Evolutionary conservation across 2,113 vertebrate species (phyloP), one percentile per base, ranked within the genome.

Genomic region (Coryphaenoides rupestris): DNA sequence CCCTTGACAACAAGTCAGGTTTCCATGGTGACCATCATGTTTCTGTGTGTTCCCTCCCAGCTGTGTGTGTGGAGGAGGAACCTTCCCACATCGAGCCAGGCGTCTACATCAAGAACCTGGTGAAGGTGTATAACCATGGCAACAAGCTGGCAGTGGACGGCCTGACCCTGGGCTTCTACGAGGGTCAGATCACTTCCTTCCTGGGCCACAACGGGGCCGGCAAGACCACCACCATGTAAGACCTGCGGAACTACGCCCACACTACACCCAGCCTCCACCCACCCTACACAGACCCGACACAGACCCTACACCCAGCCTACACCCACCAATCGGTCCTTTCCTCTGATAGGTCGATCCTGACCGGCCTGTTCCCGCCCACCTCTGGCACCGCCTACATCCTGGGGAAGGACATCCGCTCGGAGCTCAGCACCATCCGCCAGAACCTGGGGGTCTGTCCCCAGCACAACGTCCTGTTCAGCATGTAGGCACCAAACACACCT

Each of bases 161-260:
- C 50, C 89, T 99, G 59, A 92, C 92, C 0, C 85, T 99, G 60
- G 95, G 94, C 72, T 99, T 99, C 85, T 98, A 98, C 0, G 95
- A 98, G 75, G 96, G 94, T 24, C 97, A 99, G 76, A 99, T 99
- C 75, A 98, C 96, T 2, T 99, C 97, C 16, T 99, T 99, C 79
- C 85, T 99, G 23, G 97, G 97, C 19, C 97, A 98, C 86, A 99
- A 98, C 1, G 97, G 97, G 85, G 97, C 97, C 3, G 97, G 97
- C 23, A 99, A 99, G 86, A 99, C 97, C 22, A 99, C 97, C 49
- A 99, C 96, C 14, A 99, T 98, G 97, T 99, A 94, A 92, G 95
- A 73, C 6, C 26, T 52, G 1, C 23, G 40, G 46, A 23, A 26
- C 21, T n/a, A n/a, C n/a, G n/a, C n/a, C n/a, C n/a, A n/a, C n/a